A percentile compares a stretch with the other conserved stretches of the same genome.
Conservation (phyloP, 2,888 invertebrate species). For the Lissocephala sabroskyi region DNA sequence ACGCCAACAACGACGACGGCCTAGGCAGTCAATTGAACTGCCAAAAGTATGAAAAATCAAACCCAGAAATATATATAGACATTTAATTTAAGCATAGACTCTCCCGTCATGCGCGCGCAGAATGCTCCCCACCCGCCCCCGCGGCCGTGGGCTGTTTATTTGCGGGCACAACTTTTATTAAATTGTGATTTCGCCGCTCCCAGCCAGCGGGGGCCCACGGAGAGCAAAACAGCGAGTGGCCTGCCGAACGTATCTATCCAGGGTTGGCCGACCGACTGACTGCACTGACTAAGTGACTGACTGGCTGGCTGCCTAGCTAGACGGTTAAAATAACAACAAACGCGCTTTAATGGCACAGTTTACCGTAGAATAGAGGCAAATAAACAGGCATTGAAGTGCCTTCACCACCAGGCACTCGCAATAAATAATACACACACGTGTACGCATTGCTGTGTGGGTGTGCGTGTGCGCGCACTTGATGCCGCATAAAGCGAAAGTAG, state of each 20-base stretch:
- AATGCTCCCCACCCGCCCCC: too few relatives aligned
- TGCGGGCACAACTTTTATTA: slow-evolving; percentile 61
- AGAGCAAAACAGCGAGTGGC: too few relatives aligned
- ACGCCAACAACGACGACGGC: too few relatives aligned
- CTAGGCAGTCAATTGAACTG: too few relatives aligned
- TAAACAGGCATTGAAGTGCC: slow-evolving; percentile 54
- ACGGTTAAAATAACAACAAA: slow-evolving; percentile 60
- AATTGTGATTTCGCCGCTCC: slow-evolving; percentile 53
- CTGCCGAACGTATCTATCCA: not conserved
- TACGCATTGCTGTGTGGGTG: not conserved
- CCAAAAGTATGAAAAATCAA: too few relatives aligned
- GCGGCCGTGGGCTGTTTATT: slow-evolving; percentile 45
- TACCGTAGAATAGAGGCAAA: slow-evolving; percentile 63
- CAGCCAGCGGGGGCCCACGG: not conserved
- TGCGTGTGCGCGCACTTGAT: slow-evolving; percentile 43
- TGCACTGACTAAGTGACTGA: too few relatives aligned
- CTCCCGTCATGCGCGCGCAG: slow-evolving; percentile 20
- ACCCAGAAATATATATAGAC: slow-evolving; percentile 27
- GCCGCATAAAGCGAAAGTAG: slow-evolving; percentile 51
- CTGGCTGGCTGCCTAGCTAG: slow-evolving; percentile 3
- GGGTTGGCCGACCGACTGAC: too few relatives aligned
- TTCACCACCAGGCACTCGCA: slow-evolving; percentile 28
- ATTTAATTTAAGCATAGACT: not conserved
- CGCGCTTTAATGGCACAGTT: slow-evolving; percentile 61
- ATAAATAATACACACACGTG: slow-evolving; percentile 17